Evolutionary conservation across 2,113 vertebrate species (phyloP).

Genomic region (Prietella phreatophila): DNA sequence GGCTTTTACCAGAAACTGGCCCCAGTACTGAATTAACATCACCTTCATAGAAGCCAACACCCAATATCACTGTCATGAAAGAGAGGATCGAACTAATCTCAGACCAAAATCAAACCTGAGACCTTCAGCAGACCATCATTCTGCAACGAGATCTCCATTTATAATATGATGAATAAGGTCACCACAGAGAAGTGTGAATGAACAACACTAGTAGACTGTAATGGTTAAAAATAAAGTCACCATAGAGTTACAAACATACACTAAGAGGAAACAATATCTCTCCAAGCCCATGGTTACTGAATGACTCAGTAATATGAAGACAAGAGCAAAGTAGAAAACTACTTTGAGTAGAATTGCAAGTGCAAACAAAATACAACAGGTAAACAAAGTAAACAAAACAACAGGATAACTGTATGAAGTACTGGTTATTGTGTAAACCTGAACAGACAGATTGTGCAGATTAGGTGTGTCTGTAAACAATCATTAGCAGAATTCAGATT

Average conservation of each 20-base stretch:
- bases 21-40: not conserved
- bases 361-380: not conserved
- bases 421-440: not conserved
- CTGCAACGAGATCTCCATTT: slow-evolving; percentile 13
- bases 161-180: not conserved
- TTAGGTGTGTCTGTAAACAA: not conserved
- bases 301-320: not conserved
- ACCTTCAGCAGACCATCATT: not conserved
- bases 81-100: slow-evolving; percentile 1
- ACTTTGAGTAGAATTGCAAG: not conserved
- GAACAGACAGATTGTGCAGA: not conserved
- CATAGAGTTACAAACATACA: not conserved
- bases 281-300: not conserved
- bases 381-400: not conserved
- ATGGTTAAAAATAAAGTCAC: not conserved
- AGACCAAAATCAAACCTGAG: not conserved
- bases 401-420: not conserved
- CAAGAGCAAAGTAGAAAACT: not conserved
- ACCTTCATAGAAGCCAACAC: not conserved
- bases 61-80: not conserved
- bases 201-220: not conserved
- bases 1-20: slow-evolving; percentile 16
- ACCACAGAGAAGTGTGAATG: not conserved
- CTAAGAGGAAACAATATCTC: not conserved
- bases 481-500: not conserved